Evolutionary conservation across 2,888 invertebrate species (phyloP).

Genomic region (Argyra leucocephala): DNA sequence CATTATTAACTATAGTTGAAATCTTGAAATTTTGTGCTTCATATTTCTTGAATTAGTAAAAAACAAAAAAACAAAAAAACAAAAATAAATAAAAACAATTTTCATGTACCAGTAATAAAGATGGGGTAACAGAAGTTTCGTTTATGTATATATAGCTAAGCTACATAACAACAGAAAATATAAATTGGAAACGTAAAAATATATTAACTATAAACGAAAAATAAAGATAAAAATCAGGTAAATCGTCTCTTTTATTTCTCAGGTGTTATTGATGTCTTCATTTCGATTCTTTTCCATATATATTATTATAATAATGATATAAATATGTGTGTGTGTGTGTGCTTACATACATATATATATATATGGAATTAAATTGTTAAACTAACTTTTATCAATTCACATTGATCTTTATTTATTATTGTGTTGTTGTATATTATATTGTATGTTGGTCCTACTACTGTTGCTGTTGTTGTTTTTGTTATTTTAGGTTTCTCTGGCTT

Average conservation of each 20-base stretch:
- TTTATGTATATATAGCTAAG: neutral
- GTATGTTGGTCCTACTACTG: too few relatives aligned
- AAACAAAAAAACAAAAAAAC: neutral
- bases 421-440: too few relatives aligned
- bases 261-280: constrained; percentile 6
- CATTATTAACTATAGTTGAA: too few relatives aligned
- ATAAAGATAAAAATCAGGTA: constrained; percentile 3
- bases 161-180: too few relatives aligned
- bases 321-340: too few relatives aligned
- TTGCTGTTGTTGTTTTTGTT: too few relatives aligned
- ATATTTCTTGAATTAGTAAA: too few relatives aligned
- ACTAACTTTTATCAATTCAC: neutral
- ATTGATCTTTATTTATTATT: neutral
- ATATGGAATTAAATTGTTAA: constrained; percentile 3
- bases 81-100: neutral
- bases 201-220: neutral
- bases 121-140: neutral
- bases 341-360: too few relatives aligned
- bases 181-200: neutral
- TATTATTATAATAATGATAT: too few relatives aligned
- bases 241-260: neutral
- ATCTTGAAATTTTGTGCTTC: too few relatives aligned
- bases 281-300: neutral
- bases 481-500: too few relatives aligned
- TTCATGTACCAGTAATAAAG: neutral